These are phyloP conservation scores for Paraescarpia echinospica DNA, from an alignment of 1,140 invertebrate species.

Conservation along the genomic window DNA sequence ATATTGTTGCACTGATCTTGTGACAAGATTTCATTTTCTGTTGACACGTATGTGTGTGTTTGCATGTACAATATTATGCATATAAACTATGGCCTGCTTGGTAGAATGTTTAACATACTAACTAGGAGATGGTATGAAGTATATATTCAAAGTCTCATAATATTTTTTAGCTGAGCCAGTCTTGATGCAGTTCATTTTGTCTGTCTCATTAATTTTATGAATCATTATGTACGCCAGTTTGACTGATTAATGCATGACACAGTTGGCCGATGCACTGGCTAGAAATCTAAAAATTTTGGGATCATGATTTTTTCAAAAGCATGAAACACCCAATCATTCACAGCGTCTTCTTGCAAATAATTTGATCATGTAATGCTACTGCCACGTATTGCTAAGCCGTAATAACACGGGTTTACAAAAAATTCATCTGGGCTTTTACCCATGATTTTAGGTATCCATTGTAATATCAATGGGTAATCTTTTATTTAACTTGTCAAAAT, in stretches of 20 bases:
- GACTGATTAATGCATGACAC: background rate
- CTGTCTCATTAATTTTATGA: background rate
- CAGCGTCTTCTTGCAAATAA: background rate
- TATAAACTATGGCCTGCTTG: background rate
- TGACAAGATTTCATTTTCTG: too few relatives aligned
- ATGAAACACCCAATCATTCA: background rate
- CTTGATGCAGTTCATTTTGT: background rate
- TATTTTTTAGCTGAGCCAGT: background rate
- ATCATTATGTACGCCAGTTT: background rate
- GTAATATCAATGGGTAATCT: background rate
- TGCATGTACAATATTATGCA: background rate
- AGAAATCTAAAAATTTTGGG: background rate
- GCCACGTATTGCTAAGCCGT: background rate
- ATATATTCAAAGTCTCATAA: background rate
- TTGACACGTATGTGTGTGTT: background rate
- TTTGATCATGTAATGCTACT: background rate
- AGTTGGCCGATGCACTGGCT: background rate
- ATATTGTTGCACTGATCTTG: too few relatives aligned
- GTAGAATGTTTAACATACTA: background rate
- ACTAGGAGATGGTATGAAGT: background rate
- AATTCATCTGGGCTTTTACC: background rate
- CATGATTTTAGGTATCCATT: background rate
- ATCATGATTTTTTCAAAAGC: background rate
- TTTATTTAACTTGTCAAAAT: too few relatives aligned
- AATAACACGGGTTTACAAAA: background rate